A percentile compares a stretch with the other conserved stretches of the same genome.
phyloP scores from a whole-genome alignment of 2,888 invertebrate genomes.

The Andrena flavipes region DNA sequence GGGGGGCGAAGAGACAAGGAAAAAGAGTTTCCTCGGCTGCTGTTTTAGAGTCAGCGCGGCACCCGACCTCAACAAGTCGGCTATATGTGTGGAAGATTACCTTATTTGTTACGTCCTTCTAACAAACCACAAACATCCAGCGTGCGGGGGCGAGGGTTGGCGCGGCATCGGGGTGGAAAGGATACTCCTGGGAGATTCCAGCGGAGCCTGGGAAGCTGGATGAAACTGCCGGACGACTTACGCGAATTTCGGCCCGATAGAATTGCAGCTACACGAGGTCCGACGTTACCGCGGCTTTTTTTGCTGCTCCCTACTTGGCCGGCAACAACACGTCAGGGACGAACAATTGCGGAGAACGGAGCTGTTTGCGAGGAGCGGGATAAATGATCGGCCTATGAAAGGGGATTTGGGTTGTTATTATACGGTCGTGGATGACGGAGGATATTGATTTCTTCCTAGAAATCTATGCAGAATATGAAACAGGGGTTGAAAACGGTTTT shows the following conservation, averaged over 20 bases:
- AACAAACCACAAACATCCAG: constrained; percentile 80
- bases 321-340: constrained; percentile 44
- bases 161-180: constrained; percentile 58
- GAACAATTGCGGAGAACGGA: constrained; percentile 24
- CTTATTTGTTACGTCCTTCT: constrained; percentile 83
- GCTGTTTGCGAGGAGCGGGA: constrained; percentile 28
- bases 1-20: constrained; percentile 34
- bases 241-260: constrained; percentile 67
- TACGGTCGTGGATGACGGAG: no score
- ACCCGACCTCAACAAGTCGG: constrained; percentile 78
- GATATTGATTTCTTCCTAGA: no score
- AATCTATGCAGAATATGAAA: no score
- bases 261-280: constrained; percentile 54
- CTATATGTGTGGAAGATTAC: constrained; percentile 83
- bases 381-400: constrained; percentile 14
- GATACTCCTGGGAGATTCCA: constrained; percentile 68
- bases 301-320: constrained; percentile 11
- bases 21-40: constrained; percentile 48
- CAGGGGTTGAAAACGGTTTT: no score
- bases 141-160: constrained; percentile 45
- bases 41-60: constrained; percentile 80
- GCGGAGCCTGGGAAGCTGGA: constrained; percentile 23
- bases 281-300: constrained; percentile 30
- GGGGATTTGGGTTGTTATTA: no score
- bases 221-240: constrained; percentile 53